Conservation (phyloP, 2,797 vertebrate species). For the Eurystomus glaucurus region DNA sequence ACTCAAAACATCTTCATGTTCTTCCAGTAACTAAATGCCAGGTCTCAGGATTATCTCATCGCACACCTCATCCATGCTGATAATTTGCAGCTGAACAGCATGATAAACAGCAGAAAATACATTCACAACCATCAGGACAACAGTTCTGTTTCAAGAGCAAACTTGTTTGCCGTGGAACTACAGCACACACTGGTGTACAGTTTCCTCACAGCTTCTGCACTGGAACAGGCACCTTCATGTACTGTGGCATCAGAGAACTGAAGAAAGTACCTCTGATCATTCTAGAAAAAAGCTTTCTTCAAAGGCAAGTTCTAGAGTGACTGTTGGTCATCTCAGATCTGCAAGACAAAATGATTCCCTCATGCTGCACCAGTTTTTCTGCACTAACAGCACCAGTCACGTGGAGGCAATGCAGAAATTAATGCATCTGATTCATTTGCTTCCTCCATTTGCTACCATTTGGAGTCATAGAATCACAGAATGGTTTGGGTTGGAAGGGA, state of each 20-base stretch:
- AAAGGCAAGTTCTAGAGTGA: background rate
- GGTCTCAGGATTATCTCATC: background rate
- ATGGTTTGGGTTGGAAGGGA: too few species aligned
- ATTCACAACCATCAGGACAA: background rate
- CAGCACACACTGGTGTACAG: background rate
- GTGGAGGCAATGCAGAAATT: background rate
- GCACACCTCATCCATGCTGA: background rate
- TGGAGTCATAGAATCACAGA: too few species aligned
- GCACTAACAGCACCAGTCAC: background rate
- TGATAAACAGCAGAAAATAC: background rate
- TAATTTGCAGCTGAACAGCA: background rate
- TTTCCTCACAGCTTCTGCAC: background rate
- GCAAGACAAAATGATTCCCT: background rate
- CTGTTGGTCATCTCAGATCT: background rate
- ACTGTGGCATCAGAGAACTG: background rate
- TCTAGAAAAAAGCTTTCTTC: background rate
- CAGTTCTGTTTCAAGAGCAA: background rate
- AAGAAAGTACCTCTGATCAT: background rate
- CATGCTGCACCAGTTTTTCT: background rate
- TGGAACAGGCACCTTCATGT: background rate
- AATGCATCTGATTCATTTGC: background rate
- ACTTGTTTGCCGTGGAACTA: background rate
- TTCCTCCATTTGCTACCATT: background rate
- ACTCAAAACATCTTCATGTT: background rate
- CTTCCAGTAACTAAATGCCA: background rate